phyloP scores from a whole-genome alignment of 2,113 vertebrate genomes.

The Corydoras sp. region DNA sequence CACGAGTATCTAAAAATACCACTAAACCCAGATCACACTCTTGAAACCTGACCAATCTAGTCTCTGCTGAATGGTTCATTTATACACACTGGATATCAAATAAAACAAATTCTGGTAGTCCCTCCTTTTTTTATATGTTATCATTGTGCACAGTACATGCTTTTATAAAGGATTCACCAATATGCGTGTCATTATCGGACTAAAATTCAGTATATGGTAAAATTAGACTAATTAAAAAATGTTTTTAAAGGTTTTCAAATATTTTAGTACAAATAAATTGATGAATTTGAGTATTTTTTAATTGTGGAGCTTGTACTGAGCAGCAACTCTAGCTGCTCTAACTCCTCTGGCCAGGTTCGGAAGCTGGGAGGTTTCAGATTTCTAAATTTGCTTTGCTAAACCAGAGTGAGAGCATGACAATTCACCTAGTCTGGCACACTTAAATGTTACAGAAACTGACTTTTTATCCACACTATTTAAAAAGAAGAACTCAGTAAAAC shows the following conservation, averaged over 20 bases:
- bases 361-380: not conserved
- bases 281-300: not conserved
- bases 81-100: not conserved
- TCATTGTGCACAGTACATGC: too few relatives aligned
- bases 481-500: not conserved
- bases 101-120: not conserved
- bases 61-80: not conserved
- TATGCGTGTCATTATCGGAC: too few relatives aligned
- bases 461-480: not conserved
- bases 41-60: not conserved
- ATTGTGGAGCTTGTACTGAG: not conserved
- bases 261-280: too few relatives aligned
- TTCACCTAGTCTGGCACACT: not conserved
- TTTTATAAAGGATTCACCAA: too few relatives aligned
- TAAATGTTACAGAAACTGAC: too few relatives aligned
- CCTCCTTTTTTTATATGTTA: not conserved
- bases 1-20: slow-evolving; percentile 33
- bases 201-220: too few relatives aligned
- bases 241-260: too few relatives aligned
- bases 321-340: too few relatives aligned
- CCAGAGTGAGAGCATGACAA: not conserved
- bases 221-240: too few relatives aligned
- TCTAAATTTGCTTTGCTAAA: slow-evolving; percentile 1
- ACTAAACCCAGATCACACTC: slow-evolving; percentile 8
- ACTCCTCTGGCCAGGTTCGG: not conserved